phyloP scores from a whole-genome alignment of 2,113 vertebrate species.

The Saguinus midas region DNA sequence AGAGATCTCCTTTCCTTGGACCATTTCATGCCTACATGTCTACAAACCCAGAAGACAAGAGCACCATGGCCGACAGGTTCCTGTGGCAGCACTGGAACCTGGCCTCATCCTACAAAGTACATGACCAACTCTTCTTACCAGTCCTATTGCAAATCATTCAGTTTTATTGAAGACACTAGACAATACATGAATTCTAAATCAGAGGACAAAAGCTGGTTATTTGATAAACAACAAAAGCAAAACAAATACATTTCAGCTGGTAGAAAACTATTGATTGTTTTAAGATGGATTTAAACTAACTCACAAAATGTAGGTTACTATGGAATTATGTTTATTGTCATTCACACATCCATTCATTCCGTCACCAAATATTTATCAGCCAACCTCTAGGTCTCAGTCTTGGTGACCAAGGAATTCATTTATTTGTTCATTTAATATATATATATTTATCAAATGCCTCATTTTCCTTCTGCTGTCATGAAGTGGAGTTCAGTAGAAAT shows the following conservation, averaged over 20 bases:
- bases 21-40: background rate
- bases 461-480: background rate
- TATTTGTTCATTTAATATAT: conserved; percentile 4
- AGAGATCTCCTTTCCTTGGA: background rate
- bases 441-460: background rate
- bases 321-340: background rate
- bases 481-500: background rate
- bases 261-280: background rate
- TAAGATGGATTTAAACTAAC: background rate
- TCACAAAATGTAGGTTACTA: background rate
- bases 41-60: background rate
- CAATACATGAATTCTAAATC: background rate
- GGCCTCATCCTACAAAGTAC: background rate
- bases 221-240: conserved; percentile 37
- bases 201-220: background rate
- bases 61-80: background rate
- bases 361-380: background rate
- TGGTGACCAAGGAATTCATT: background rate
- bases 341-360: background rate
- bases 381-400: background rate
- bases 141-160: background rate
- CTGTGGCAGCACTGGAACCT: background rate
- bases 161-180: background rate
- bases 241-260: background rate
- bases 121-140: background rate